Evolutionary conservation across 2,888 invertebrate species (phyloP).

Genomic region (Pseudolycoriella hygida): DNA sequence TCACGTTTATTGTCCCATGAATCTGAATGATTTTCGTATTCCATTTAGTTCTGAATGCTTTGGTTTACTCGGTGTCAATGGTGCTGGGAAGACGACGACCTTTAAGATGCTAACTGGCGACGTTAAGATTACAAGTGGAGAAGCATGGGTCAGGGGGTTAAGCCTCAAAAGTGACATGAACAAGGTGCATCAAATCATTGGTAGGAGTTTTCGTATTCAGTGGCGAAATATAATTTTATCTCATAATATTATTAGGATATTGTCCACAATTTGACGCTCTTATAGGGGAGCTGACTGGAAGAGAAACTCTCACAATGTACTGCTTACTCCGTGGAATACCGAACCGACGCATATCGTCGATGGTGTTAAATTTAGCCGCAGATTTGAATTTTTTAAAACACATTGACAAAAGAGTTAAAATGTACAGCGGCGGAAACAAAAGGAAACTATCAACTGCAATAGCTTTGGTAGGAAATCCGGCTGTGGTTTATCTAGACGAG

Average conservation of each 20-base stretch:
- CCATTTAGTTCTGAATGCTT: conserved; percentile 58
- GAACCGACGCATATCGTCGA: conserved; percentile 20
- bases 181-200: conserved; percentile 39
- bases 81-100: conserved; percentile 75
- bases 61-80: conserved; percentile 67
- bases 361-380: conserved; percentile 31
- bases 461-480: conserved; percentile 48
- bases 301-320: conserved; percentile 47
- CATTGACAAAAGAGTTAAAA: conserved; percentile 38
- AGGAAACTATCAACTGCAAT: conserved; percentile 56
- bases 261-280: conserved; percentile 63
- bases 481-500: conserved; percentile 39
- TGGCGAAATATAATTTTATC: too few species aligned
- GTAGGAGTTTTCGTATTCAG: too few species aligned
- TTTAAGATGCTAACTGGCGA: conserved; percentile 86
- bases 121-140: conserved; percentile 47
- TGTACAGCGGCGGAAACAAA: conserved; percentile 56
- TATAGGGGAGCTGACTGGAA: conserved; percentile 48
- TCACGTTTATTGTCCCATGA: too few species aligned
- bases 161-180: conserved; percentile 35
- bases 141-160: conserved; percentile 45
- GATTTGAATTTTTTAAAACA: conserved; percentile 42
- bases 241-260: conserved; percentile 34
- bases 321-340: conserved; percentile 44
- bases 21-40: too few species aligned